Base-by-base conservation (phyloP, 2,888 invertebrate genomes). In the Pseudococcus jackbeardsleyi region DNA sequence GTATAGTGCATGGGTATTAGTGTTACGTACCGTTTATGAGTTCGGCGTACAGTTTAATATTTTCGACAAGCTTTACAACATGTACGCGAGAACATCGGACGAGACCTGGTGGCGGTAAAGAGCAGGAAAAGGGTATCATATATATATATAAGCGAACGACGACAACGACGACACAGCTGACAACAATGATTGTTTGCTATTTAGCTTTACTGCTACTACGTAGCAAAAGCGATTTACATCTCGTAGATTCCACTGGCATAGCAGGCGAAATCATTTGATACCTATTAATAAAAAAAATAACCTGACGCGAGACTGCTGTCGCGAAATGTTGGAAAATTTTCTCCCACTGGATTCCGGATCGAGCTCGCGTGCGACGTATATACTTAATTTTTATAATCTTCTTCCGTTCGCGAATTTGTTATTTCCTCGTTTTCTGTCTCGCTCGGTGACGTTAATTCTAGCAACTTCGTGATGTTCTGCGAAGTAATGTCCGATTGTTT, bases 1-100 rank as follows among this genome's bases (percentile, higher is more conserved):
- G 79, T 79, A 79, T 42, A 39, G 79, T 72, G 33, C 15, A 79
- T n/a, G 79, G 79, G 79, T 79, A 79, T 39, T 79, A 79, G 42
- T 33, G 79, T 42, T 42, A 42, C 42, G 79, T 79, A 79, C 42
- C 42, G 79, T 79, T 42, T 79, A 79, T 42, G 79, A 79, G 79
- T 79, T 79, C 39, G 42, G 79, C 33, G 22, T 12, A 15, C 68
- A 59, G 39, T 79, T 79, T 79, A 79, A 79, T 79, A 79, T 79
- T 79, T 72, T 33, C 42, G 42, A 79, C 79, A 42, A 79, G 79
- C 79, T 79, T 79, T n/a, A 33, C 68, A 72, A 72, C 19, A 59
- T 59, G 59, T 19, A 59, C 59, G 59, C 19, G 19, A n/a, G 59
- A 19, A 19, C 59, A 59, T 59, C 59, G 19, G 59, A 59, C 59